phyloP scores from a whole-genome alignment of 2,888 invertebrate species.

The Oscheius sp. region DNA sequence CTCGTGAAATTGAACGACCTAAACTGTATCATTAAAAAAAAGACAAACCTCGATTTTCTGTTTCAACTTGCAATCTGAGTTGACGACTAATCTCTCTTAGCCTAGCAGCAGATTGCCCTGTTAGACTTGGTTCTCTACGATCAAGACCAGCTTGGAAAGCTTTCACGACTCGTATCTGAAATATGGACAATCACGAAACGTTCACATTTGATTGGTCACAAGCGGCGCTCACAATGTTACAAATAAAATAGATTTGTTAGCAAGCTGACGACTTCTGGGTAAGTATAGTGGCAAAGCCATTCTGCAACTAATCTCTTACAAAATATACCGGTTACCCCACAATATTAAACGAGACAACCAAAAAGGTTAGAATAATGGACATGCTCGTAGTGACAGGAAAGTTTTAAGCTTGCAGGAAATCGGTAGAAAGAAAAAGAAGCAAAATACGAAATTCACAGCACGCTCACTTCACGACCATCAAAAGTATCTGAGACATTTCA shows the following conservation, averaged over 20 bases:
- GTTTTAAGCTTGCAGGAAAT: not conserved
- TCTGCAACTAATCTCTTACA: not conserved
- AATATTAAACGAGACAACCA: not conserved
- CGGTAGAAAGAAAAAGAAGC: not conserved
- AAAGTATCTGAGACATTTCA: not conserved
- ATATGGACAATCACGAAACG: slow-evolving; percentile 37
- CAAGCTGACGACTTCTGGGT: not conserved
- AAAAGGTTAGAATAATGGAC: slow-evolving; percentile 4
- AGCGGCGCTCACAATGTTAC: slow-evolving; percentile 19
- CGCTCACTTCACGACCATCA: slow-evolving; percentile 27
- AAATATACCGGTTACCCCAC: not conserved
- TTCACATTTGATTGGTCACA: not conserved
- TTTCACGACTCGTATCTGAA: slow-evolving; percentile 99
- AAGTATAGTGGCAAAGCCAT: not conserved
- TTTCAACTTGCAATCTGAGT: slow-evolving; percentile 71
- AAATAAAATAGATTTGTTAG: not conserved
- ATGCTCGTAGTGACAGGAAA: not conserved
- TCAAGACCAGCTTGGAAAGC: slow-evolving; percentile 99
- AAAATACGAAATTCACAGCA: slow-evolving; percentile 14
- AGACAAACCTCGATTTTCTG: slow-evolving; percentile 46
- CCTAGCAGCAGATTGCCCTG: slow-evolving; percentile 71
- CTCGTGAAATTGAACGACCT: slow-evolving; percentile 15
- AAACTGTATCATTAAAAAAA: too few species aligned
- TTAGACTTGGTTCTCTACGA: slow-evolving; percentile 77
- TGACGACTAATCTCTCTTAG: slow-evolving; percentile 73